Evolutionary conservation across 2,888 invertebrate species (phyloP), one percentile per base, ranked within the genome.

Genomic region (Branchellion lobata): DNA sequence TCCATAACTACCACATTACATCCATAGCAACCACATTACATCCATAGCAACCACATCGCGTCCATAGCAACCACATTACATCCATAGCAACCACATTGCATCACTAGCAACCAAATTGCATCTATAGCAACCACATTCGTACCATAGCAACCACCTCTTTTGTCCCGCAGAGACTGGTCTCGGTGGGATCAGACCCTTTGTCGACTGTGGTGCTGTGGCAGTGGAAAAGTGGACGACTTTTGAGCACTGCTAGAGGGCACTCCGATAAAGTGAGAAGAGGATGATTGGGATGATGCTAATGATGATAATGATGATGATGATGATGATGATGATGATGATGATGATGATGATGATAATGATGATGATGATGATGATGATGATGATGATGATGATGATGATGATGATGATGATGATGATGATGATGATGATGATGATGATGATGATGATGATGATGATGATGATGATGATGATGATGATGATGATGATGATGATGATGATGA

Each of bases 151-250:
- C n/a, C n/a, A n/a, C n/a, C n/a, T n/a, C n/a, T n/a, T n/a, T n/a
- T n/a, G n/a, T n/a, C n/a, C 82, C 77, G 68, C 82, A 87, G 87
- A 83, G 84, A 80, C 82, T 88, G 68, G 87, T 87, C 1, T 86
- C 86, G 36, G 86, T 87, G 47, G 88, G 87, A 3, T 81, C 86
- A 69, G 88, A 88, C 78, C 84, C 83, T 36, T 83, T 86, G 80
- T 83, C 86, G 14, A 87, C 87, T 1, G 85, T 88, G 71, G 85
- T 85, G 83, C 86, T 87, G 0, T 88, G 88, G 88, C 86, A 87
- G 80, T 88, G 88, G 88, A 84, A 83, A 57, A 87, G 85, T 81
- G 88, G 87, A 21, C 87, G 86, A 82, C 83, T 87, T 29, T 80
- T 88, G 53, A 85, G 87, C 8, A 86, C 87, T 65, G 85, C 84